A percentile compares a stretch with the other conserved stretches of the same genome.
These are phyloP conservation scores for Micronycteris hirsuta DNA, from an alignment of 2,113 vertebrate species.

Conservation along the genomic window DNA sequence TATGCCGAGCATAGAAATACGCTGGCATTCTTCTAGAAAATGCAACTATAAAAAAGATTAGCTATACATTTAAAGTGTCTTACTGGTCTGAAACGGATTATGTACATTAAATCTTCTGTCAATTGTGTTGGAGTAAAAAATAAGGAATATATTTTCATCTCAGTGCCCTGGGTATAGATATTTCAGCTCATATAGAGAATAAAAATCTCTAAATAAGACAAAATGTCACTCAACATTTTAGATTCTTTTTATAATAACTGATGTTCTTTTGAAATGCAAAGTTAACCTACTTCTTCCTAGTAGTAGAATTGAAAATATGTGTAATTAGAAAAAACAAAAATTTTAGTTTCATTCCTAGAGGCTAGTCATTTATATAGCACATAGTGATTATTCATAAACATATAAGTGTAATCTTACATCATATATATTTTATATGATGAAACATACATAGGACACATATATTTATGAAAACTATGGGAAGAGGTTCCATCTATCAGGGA, in stretches of 20 bases:
- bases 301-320: conserved; percentile 51
- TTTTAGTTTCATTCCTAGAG: conserved; percentile 47
- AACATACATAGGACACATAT: conserved; percentile 47
- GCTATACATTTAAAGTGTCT: conserved; percentile 59
- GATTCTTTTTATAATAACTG: conserved; percentile 57
- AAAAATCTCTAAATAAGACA: conserved; percentile 41
- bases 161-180: background rate
- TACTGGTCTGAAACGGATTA: conserved; percentile 64
- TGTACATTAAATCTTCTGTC: conserved; percentile 68
- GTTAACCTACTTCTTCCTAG: conserved; percentile 56
- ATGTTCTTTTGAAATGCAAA: conserved; percentile 40
- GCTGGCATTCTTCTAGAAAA: conserved; percentile 32
- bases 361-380: conserved; percentile 64
- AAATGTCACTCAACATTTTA: conserved; percentile 37
- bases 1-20: conserved; percentile 46
- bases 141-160: conserved; percentile 69
- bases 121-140: conserved; percentile 58
- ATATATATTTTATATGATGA: conserved; percentile 46
- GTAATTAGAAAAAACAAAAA: conserved; percentile 59
- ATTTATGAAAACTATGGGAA: conserved; percentile 71
- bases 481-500: conserved; percentile 72
- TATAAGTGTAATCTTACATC: conserved; percentile 57
- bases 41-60: conserved; percentile 62
- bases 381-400: conserved; percentile 56
- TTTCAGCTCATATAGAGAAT: conserved; percentile 49